Percentiles rank a stretch among this genome's conserved stretches.
phyloP scores from a whole-genome alignment of 1,140 invertebrate species.

The Melanaphis sacchari region DNA sequence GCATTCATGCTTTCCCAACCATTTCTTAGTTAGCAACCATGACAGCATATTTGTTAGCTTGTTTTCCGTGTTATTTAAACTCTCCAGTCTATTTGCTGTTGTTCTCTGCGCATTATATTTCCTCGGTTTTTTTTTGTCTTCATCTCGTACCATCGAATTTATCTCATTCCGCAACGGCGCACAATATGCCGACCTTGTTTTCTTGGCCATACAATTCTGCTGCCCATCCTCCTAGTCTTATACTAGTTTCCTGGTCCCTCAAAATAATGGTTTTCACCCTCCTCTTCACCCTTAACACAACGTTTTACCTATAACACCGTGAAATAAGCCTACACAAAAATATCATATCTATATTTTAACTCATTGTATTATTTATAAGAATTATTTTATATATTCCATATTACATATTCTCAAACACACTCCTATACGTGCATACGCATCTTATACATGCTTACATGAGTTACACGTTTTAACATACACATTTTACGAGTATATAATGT shows the following conservation, averaged over 20 bases:
- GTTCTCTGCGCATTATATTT: not conserved
- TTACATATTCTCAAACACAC: not conserved
- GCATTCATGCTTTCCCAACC: not conserved
- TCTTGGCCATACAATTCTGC: not conserved
- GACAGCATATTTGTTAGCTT: conserved; percentile 1
- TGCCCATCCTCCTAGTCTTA: not conserved
- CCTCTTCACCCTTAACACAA: not conserved
- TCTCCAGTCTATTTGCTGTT: not conserved
- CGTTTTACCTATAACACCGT: no score
- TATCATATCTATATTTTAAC: not conserved
- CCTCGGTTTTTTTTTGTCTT: not conserved
- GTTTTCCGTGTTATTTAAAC: conserved; percentile 28
- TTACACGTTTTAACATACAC: not conserved
- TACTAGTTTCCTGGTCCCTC: not conserved
- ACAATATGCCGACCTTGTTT: conserved; percentile 26
- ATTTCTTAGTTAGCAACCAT: not conserved
- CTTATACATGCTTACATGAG: not conserved
- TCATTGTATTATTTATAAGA: not conserved
- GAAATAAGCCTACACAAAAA: not conserved
- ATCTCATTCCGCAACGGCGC: conserved; percentile 41
- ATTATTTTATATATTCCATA: not conserved
- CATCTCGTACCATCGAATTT: conserved; percentile 1
- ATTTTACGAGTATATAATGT: not conserved
- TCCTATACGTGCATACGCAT: not conserved
- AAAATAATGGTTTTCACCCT: not conserved